Percentiles rank a stretch among this genome's conserved stretches.
Conservation (phyloP, 2,113 vertebrate genomes). For the Ibidorhyncha struthersii region DNA sequence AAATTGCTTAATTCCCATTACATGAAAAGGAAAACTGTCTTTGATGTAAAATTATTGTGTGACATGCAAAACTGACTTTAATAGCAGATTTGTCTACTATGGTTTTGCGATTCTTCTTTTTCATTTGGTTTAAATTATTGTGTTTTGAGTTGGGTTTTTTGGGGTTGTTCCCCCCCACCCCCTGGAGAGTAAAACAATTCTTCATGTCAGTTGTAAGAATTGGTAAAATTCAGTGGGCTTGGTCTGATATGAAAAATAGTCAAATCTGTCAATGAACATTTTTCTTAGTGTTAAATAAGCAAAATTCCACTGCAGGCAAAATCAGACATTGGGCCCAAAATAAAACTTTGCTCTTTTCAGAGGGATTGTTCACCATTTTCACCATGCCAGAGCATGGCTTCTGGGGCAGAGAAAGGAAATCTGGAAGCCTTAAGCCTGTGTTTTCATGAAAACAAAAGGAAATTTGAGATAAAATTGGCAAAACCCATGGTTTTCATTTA, state of each 20-base stretch:
- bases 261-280: background rate
- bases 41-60: background rate
- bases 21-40: background rate
- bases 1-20: conserved; percentile 23
- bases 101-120: background rate
- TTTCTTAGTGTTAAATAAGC: background rate
- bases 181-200: background rate
- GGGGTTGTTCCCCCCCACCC: too few relatives aligned
- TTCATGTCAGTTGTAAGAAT: background rate
- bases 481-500: background rate
- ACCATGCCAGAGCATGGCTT: background rate
- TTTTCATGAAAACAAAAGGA: background rate
- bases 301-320: background rate
- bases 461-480: background rate
- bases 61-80: background rate
- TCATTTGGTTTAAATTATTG: background rate
- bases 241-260: background rate
- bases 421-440: background rate
- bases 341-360: background rate
- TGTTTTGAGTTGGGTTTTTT: background rate
- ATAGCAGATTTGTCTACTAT: background rate
- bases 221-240: background rate
- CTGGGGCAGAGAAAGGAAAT: background rate
- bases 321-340: background rate
- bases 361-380: conserved; percentile 9